These are phyloP conservation scores for Dastarcus helophoroides DNA, from an alignment of 2,888 invertebrate species.

Conservation along the genomic window DNA sequence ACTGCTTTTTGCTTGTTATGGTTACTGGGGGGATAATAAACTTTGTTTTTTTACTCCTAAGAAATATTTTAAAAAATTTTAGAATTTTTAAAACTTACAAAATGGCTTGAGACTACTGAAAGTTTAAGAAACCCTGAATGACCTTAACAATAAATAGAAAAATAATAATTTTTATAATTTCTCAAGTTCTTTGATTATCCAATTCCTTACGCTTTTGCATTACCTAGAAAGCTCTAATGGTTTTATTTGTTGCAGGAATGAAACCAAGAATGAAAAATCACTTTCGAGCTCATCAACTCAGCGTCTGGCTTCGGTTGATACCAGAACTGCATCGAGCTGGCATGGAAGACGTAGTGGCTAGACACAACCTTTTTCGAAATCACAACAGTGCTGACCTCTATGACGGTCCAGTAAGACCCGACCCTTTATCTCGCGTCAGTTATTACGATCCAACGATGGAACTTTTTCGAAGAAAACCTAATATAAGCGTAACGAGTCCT, in stretches of 20 bases:
- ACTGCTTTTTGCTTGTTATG: no score
- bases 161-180: no score
- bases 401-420: constrained; percentile 78
- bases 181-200: no score
- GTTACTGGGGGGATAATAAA: no score
- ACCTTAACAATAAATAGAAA: no score
- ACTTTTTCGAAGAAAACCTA: constrained; percentile 46
- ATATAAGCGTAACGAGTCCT: constrained; percentile 48
- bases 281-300: constrained; percentile 87
- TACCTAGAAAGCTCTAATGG: no score
- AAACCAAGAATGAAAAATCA: constrained; percentile 87
- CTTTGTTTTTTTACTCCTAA: no score
- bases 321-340: constrained; percentile 82
- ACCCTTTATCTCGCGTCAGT: constrained; percentile 58
- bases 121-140: no score
- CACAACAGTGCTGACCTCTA: constrained; percentile 81
- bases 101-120: no score
- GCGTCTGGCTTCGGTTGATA: constrained; percentile 88
- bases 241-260: constrained; percentile 55
- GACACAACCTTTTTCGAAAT: constrained; percentile 81
- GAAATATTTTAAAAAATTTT: no score
- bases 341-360: constrained; percentile 77
- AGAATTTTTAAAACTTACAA: no score
- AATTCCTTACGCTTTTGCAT: no score
- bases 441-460: constrained; percentile 54